These are phyloP conservation scores for Epistrophella euchroma DNA, from an alignment of 2,888 invertebrate genomes.

Conservation along the genomic window DNA sequence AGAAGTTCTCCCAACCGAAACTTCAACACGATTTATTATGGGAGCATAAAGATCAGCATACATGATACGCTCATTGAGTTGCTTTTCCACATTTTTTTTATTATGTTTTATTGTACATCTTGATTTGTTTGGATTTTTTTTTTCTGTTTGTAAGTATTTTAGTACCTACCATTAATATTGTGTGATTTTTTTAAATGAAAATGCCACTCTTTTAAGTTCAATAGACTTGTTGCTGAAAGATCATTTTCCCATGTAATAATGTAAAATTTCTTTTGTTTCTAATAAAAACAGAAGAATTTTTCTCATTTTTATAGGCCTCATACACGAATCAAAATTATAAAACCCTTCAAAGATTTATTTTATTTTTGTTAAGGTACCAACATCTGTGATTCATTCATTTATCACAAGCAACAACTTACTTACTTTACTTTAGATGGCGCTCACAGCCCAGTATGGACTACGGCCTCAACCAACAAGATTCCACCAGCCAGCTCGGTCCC, in stretches of 20 bases:
- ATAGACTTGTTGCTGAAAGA: background rate
- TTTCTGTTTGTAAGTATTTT: conserved; percentile 1
- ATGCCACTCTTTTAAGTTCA: background rate
- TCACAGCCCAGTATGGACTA: too few relatives aligned
- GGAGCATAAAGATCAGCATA: conserved; percentile 48
- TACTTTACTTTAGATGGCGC: too few relatives aligned
- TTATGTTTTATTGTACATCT: conserved; percentile 27
- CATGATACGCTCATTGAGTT: conserved; percentile 39
- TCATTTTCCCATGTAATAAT: background rate
- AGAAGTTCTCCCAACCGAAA: conserved; percentile 30
- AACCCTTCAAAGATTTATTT: too few relatives aligned
- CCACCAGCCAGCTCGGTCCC: too few relatives aligned
- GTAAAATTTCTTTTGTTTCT: background rate
- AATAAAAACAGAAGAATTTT: too few relatives aligned
- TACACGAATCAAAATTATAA: too few relatives aligned
- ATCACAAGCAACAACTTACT: too few relatives aligned
- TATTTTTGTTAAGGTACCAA: too few relatives aligned
- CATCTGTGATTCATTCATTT: too few relatives aligned
- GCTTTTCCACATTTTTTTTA: conserved; percentile 26
- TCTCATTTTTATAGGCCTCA: too few relatives aligned
- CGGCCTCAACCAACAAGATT: too few relatives aligned
- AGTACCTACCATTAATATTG: background rate
- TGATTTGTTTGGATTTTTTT: conserved; percentile 4
- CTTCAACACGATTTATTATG: conserved; percentile 31
- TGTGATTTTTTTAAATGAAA: background rate